phyloP scores from a whole-genome alignment of 2,113 vertebrate genomes.

The Anseranas semipalmata region DNA sequence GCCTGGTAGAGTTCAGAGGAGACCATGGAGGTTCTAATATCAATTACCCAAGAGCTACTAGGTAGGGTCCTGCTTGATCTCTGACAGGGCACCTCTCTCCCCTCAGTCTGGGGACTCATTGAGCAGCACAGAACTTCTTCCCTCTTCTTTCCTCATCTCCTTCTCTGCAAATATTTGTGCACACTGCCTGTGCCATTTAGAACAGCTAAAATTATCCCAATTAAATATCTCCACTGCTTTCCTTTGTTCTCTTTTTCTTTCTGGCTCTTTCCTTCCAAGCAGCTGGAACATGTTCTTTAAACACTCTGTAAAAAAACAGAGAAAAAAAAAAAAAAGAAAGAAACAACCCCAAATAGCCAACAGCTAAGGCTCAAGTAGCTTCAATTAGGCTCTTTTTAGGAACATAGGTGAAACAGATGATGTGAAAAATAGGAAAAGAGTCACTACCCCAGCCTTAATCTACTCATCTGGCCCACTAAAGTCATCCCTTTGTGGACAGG shows the following conservation, averaged over 20 bases:
- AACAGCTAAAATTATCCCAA: slow-evolving; percentile 64
- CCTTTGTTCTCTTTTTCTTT: slow-evolving; percentile 54
- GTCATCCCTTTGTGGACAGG: neutral
- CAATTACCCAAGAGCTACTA: neutral
- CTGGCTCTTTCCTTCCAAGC: slow-evolving; percentile 18
- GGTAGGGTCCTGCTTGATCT: accelerated
- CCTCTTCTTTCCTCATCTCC: neutral
- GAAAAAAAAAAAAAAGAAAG: neutral
- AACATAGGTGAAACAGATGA: neutral
- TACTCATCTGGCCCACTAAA: neutral
- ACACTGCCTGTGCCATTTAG: slow-evolving; percentile 36
- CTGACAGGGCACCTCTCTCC: neutral
- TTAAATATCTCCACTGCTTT: slow-evolving; percentile 42
- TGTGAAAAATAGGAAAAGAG: neutral
- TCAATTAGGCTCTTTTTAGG: slow-evolving; percentile 5
- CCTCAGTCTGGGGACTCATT: neutral
- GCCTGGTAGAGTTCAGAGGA: neutral
- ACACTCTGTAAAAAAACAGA: neutral
- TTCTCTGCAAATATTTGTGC: neutral
- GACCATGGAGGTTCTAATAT: neutral
- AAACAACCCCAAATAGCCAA: neutral
- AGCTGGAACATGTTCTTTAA: slow-evolving; percentile 35
- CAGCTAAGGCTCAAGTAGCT: neutral
- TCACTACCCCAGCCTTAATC: neutral
- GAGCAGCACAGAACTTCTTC: neutral